Conservation (phyloP, 1,140 invertebrate species). For the Maconellicoccus hirsutus region DNA sequence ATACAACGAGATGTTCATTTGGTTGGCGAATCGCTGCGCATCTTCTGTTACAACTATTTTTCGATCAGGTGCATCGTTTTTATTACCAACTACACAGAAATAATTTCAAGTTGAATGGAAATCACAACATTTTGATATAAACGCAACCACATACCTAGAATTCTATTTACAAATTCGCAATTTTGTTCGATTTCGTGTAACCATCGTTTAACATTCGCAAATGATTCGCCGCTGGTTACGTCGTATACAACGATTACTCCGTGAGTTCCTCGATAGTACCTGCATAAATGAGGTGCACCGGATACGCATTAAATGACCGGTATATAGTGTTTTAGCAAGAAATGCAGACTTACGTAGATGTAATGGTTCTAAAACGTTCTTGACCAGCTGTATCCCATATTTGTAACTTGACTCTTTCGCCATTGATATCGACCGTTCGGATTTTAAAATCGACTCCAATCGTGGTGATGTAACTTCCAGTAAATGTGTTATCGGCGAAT, state of each 20-base stretch:
- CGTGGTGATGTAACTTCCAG: slow-evolving; percentile 97
- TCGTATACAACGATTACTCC: slow-evolving; percentile 99
- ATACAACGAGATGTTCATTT: slow-evolving; percentile 93
- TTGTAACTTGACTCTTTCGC: slow-evolving; percentile 92
- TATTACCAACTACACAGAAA: slow-evolving; percentile 79
- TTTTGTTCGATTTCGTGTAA: slow-evolving; percentile 98
- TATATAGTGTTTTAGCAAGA: neutral
- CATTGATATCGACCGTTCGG: slow-evolving; percentile 85
- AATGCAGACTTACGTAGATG: slow-evolving; percentile 57
- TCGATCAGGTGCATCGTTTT: slow-evolving; percentile 92
- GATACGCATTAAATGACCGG: neutral
- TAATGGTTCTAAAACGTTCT: slow-evolving; percentile 91
- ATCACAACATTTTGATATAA: neutral
- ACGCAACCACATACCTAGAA: slow-evolving; percentile 60
- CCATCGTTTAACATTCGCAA: slow-evolving; percentile 97
- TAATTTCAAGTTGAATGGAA: no score
- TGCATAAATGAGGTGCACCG: slow-evolving; percentile 39
- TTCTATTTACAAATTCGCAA: slow-evolving; percentile 98
- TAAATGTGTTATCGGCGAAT: slow-evolving; percentile 97
- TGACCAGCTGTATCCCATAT: slow-evolving; percentile 96
- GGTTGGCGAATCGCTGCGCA: slow-evolving; percentile 89
- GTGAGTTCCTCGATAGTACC: slow-evolving; percentile 96
- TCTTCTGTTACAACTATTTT: slow-evolving; percentile 96
- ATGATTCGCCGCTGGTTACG: slow-evolving; percentile 96
- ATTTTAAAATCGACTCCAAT: slow-evolving; percentile 99